Evolutionary conservation across 2,888 invertebrate species (phyloP).

Genomic region (Dexiosoma caninum): DNA sequence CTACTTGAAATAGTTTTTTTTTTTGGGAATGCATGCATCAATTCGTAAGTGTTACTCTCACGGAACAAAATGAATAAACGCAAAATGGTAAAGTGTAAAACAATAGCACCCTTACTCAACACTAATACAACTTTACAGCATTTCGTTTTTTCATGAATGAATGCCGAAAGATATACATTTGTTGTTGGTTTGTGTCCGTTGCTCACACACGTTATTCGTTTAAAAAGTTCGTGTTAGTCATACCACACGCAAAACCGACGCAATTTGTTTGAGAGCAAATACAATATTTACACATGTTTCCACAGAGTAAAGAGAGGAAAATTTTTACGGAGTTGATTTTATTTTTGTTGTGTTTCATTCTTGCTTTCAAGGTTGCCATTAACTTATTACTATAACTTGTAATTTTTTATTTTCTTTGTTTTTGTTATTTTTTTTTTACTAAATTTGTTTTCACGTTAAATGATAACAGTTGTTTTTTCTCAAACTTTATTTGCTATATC

Average conservation of each 20-base stretch:
- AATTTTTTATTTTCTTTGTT: too few species aligned
- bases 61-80: not conserved
- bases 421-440: not conserved
- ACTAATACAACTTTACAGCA: not conserved
- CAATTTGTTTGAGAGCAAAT: conserved; percentile 12
- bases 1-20: too few species aligned
- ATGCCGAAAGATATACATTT: not conserved
- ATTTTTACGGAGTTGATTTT: not conserved
- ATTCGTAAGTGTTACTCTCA: too few species aligned
- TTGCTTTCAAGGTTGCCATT: not conserved
- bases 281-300: not conserved
- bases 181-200: too few species aligned
- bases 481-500: too few species aligned
- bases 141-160: not conserved
- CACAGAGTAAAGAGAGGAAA: not conserved
- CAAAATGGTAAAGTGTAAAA: not conserved
- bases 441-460: too few species aligned
- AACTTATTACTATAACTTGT: too few species aligned
- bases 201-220: not conserved
- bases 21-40: too few species aligned
- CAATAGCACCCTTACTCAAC: conserved; percentile 19
- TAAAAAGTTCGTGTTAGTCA: not conserved
- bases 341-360: not conserved
- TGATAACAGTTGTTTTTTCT: too few species aligned
- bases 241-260: conserved; percentile 16